Base-by-base conservation (phyloP, 2,113 vertebrate species). In the Labrus mixtus region DNA sequence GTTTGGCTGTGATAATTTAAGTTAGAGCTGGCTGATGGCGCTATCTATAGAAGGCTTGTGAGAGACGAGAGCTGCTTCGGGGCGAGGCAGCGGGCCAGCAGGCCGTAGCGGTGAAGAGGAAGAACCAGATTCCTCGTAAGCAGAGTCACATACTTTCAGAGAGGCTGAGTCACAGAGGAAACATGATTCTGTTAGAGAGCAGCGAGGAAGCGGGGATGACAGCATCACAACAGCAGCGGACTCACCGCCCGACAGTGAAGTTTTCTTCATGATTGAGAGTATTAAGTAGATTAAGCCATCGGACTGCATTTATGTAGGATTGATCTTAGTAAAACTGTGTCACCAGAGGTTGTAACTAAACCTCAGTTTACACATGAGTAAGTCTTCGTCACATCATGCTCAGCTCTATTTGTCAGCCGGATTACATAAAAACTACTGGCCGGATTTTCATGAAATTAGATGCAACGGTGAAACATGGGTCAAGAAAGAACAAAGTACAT, bases 161-260 rank as follows among this genome's bases (percentile, higher is more conserved):
- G 87, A 89, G 73, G 94, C 94, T 91, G 93, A 95, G 90, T 95
- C 95, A 95, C 54, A 0, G 68, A 54, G 22, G 29, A 64, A 12
- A 56, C 50, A 64, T 51, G 68, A 8, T 45, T 58, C 43, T 36
- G 50, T 62, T 25, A 3, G 7, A 58, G 37, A 82, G 37, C 68
- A 37, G 51, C 48, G 22, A 33, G n/a, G 29, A 41, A 23, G 6
- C 3, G 1, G 13, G 46, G 37, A 56, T n/a, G 55, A n/a, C 39
- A 50, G 65, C 41, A 57, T 60, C n/a, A n/a, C 66, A 33, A 61
- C 72, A 72, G 58, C 72, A 72, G 58, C 17, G 55, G 36, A 15
- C 15, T 73, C 46, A 82, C 56, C 60, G 55, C 53, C 25, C 51
- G 50, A 56, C 41, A 23, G 10, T 25, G 57, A 51, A 43, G 59